Conservation (phyloP, 2,888 invertebrate genomes). For the Caenorhabditis uteleia region DNA sequence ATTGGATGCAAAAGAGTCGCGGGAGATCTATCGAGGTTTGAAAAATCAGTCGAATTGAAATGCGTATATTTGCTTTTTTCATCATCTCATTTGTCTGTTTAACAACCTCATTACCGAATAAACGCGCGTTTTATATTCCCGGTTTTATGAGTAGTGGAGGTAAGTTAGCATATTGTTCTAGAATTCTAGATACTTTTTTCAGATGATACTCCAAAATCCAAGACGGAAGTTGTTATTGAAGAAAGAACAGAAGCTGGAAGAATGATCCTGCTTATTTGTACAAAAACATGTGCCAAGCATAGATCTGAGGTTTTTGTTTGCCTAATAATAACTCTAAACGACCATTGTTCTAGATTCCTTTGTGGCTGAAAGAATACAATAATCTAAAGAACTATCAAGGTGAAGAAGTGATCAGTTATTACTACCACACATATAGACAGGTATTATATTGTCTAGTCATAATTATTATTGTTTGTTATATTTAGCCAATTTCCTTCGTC, state of each 20-base stretch:
- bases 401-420: conserved; percentile 32
- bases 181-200: neutral
- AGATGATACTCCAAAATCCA: conserved; percentile 25
- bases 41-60: no score
- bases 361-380: conserved; percentile 40
- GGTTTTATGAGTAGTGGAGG: conserved; percentile 23
- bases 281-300: conserved; percentile 28
- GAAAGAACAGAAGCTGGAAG: conserved; percentile 39
- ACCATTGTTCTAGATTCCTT: conserved; percentile 15
- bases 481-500: conserved; percentile 22
- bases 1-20: no score
- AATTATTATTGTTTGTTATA: neutral
- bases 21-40: no score
- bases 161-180: neutral
- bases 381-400: conserved; percentile 27
- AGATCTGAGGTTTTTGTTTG: conserved; percentile 29
- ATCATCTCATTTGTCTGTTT: no score
- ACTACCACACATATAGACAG: conserved; percentile 37
- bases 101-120: no score
- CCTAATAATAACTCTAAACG: no score
- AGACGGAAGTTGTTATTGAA: conserved; percentile 33
- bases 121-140: no score
- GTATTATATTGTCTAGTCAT: no score
- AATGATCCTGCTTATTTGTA: conserved; percentile 40
- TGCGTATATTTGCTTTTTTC: no score